Evolutionary conservation across 2,888 invertebrate species (phyloP), one percentile per base, ranked within the genome.

Genomic region (Pristionchus maxplancki): DNA sequence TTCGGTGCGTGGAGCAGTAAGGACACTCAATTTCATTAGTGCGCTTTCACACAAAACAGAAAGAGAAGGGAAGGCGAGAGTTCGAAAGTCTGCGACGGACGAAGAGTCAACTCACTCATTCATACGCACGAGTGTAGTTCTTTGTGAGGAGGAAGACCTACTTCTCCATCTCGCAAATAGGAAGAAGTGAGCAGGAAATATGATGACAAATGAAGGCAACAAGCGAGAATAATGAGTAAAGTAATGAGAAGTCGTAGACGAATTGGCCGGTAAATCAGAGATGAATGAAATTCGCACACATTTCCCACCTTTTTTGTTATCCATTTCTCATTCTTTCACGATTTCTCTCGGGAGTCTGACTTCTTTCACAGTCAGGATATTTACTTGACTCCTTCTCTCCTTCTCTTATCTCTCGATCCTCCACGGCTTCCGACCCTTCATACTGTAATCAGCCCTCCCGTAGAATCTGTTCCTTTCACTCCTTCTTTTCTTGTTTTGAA

Each of bases 21-120:
- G 78, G 78, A 48, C 78, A 78, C 78, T 78, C 78, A 78, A 78
- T 78, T 78, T 78, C 48, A 78, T 78, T 78, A 78, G 78, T 78
- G 58, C 78, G 40, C 78, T 28, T 78, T 78, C 78, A 78, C 78
- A 78, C 78, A 78, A 78, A 78, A 48, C 13, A 78, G 44, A 44
- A 37, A 37, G 37, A 40, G 71, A 17, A 67, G 15, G 9, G 64
- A 64, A 71, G 71, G 71, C 20, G 71, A 34, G 71, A 40, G 37
- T 40, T 71, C 71, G 37, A 71, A 71, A 71, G 71, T 71, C 37
- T 37, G 17, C 71, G 34, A 34, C 24, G 28, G 67, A 67, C 31
- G 67, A 34, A 67, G 34, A 74, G 34, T 44, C 78, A 40, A 44
- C 40, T 48, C 71, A 40, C 9, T 74, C 28, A 78, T 78, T 78